Evolutionary conservation across 1,140 invertebrate species (phyloP), one percentile per base, ranked within the genome.

Genomic region (Melanaphis sacchari): DNA sequence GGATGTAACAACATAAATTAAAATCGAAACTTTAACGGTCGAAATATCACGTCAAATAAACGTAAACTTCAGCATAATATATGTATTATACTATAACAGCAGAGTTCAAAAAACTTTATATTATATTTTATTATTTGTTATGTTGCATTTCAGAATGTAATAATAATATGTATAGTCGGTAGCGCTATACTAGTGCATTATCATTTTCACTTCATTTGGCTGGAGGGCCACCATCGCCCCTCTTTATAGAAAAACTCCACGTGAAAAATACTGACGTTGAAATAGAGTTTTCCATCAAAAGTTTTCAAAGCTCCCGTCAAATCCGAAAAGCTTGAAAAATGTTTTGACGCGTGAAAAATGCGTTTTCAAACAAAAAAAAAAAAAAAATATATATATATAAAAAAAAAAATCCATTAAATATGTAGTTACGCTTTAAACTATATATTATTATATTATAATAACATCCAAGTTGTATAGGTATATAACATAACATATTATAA

Each of bases 201-300:
- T 92, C 76, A 92, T 92, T 82, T 82, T 82, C 90, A 92, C 76
- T 92, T 92, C 66, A 92, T 92, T 92, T 92, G 90, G 81, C 90
- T 76, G 36, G 21, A 92, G 90, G 90, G 90, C 43, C 22, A 82
- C 90, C 59, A n/a, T 18, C 59, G 59, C 59, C 90, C 54, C 22
- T 82, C n/a, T 76, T 36, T 82, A 76, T 76, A 82, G 90, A 82
- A 92, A 92, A 46, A 82, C 41, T 76, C 90, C 66, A 43, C 89
- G 54, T 41, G 31, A 66, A 59, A 66, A 26, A 66, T 41, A 90
- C 89, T 59, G 52, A 90, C 89, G 54, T 82, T 46, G 66, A 92
- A 49, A 82, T 92, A 92, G 59, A 76, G 41, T 81, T 92, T 92
- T 92, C 90, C 90, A 92, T 92, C 90, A 92, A 92, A 92, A 92